A percentile compares a stretch with the other conserved stretches of the same genome.
These are phyloP conservation scores for Andricus grossulariae DNA, from an alignment of 1,140 invertebrate species.

Conservation along the genomic window DNA sequence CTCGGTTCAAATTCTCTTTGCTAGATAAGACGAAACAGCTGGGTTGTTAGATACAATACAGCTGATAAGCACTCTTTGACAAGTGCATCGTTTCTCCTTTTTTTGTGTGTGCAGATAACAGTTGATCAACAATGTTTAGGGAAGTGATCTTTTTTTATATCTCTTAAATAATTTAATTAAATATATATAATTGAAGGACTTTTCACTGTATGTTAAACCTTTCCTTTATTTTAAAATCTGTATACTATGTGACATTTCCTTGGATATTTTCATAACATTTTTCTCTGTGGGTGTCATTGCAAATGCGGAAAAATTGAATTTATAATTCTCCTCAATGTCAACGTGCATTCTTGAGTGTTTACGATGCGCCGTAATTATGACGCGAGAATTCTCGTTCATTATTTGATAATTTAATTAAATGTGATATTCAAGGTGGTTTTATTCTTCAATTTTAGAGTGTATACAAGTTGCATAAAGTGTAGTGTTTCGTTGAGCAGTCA, in stretches of 20 bases:
- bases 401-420: constrained; percentile 22
- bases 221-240: no score
- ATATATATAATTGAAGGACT: no score
- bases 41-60: neutral
- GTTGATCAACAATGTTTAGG: neutral
- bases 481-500: no score
- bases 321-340: neutral
- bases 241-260: no score
- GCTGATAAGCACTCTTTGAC: constrained; percentile 12
- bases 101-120: constrained; percentile 2
- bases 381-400: neutral
- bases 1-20: neutral
- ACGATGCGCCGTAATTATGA: neutral
- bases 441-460: no score
- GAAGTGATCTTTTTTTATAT: neutral
- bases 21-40: neutral
- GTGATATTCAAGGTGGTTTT: no score
- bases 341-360: neutral
- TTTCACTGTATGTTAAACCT: no score
- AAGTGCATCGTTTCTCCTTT: neutral
- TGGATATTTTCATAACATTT: no score
- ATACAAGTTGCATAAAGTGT: no score
- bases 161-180: no score
- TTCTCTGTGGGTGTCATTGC: neutral
- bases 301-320: neutral